phyloP scores from a whole-genome alignment of 2,797 vertebrate species.

The Lepilemur ruficaudatus region DNA sequence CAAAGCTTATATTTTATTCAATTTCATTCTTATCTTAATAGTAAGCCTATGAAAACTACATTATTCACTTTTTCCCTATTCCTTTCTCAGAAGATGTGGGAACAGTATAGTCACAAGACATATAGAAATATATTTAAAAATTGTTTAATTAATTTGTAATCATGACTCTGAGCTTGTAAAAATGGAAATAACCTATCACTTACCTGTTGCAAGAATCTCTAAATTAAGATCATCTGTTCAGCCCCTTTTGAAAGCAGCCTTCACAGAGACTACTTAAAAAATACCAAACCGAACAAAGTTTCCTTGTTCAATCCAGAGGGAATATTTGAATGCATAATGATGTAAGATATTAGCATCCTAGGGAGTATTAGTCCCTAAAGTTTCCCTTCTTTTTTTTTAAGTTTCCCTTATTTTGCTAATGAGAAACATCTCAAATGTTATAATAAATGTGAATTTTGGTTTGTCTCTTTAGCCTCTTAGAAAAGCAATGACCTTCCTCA shows the following conservation, averaged over 20 bases:
- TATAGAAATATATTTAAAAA: neutral
- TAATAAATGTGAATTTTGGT: neutral
- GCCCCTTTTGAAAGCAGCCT: neutral
- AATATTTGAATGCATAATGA: neutral
- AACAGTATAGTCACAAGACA: neutral
- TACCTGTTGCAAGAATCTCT: neutral
- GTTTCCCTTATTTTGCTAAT: neutral
- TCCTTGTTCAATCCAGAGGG: neutral
- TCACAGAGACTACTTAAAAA: fast-evolving
- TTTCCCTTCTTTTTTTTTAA: too few relatives aligned
- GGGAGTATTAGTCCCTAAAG: neutral
- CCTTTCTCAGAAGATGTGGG: neutral
- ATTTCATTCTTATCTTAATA: neutral
- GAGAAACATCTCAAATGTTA: neutral
- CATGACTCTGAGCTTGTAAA: neutral
- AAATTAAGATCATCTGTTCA: neutral
- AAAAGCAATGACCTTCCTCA: neutral
- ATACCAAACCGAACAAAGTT: neutral
- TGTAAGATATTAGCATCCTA: neutral
- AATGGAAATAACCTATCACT: neutral
- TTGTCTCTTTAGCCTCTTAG: neutral
- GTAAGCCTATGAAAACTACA: neutral
- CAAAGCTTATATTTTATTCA: neutral
- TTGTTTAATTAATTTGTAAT: neutral
- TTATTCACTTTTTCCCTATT: neutral